phyloP scores from a whole-genome alignment of 2,797 vertebrate species.

The Spatula versicolor region DNA sequence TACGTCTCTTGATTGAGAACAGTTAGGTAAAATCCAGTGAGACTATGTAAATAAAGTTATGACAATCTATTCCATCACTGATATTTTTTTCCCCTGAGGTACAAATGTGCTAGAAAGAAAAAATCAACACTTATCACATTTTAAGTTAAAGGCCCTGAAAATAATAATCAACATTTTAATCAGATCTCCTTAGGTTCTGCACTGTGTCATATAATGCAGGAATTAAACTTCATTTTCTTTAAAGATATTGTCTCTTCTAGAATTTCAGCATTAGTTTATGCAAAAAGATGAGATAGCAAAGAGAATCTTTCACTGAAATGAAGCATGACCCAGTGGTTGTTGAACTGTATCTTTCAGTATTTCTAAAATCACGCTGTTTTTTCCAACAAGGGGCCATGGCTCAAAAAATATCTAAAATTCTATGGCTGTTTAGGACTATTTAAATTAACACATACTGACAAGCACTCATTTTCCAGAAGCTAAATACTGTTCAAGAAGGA shows the following conservation, averaged over 20 bases:
- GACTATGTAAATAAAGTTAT: neutral
- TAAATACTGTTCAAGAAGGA: neutral
- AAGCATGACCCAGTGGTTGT: slow-evolving; percentile 33
- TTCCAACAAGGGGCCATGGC: neutral
- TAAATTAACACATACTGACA: slow-evolving; percentile 38
- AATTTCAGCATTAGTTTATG: slow-evolving; percentile 51
- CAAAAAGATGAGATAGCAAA: slow-evolving; percentile 38
- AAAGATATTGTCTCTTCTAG: slow-evolving; percentile 24
- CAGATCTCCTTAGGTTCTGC: slow-evolving; percentile 47
- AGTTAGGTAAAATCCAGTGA: neutral
- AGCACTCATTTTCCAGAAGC: slow-evolving; percentile 23
- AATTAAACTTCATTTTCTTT: slow-evolving; percentile 33
- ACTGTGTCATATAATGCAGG: slow-evolving; percentile 27
- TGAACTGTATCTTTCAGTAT: slow-evolving; percentile 64
- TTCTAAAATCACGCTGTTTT: slow-evolving; percentile 4
- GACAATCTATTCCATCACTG: neutral
- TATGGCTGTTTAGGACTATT: slow-evolving; percentile 22
- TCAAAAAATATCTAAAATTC: slow-evolving; percentile 51
- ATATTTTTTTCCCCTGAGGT: neutral
- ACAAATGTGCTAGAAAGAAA: neutral
- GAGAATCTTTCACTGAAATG: slow-evolving; percentile 30
- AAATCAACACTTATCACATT: neutral
- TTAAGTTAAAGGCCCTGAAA: slow-evolving; percentile 6
- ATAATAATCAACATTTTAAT: neutral
- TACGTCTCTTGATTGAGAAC: neutral